A percentile compares a stretch with the other conserved stretches of the same genome.
phyloP scores from a whole-genome alignment of 2,888 invertebrate species.

The Mimumesa dahlbomi region DNA sequence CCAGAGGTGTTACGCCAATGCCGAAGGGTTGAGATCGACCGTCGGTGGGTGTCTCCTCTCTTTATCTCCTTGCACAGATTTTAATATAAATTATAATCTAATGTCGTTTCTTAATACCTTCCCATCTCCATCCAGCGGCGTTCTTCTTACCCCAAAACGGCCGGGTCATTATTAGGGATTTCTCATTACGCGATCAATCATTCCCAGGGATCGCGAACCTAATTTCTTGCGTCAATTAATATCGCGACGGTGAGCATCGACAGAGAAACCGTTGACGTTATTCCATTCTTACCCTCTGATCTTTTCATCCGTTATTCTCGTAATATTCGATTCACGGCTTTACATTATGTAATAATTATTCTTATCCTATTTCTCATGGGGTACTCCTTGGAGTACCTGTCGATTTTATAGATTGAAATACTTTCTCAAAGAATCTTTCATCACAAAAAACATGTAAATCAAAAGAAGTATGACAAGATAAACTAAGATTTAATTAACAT shows the following conservation, averaged over 20 bases:
- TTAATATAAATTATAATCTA: conserved; percentile 81
- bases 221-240: conserved; percentile 79
- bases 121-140: conserved; percentile 55
- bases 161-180: conserved; percentile 78
- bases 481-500: too few species aligned
- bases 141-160: conserved; percentile 67
- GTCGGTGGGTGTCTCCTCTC: conserved; percentile 71
- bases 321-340: conserved; percentile 34
- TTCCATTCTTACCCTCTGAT: conserved; percentile 47
- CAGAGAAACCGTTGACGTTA: conserved; percentile 50
- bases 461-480: too few species aligned
- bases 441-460: too few species aligned
- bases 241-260: conserved; percentile 67
- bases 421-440: background rate
- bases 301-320: conserved; percentile 43
- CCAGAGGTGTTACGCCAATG: conserved; percentile 73
- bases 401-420: background rate
- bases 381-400: background rate
- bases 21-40: conserved; percentile 73
- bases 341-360: conserved; percentile 27
- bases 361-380: background rate
- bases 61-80: conserved; percentile 79
- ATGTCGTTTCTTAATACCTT: conserved; percentile 79
- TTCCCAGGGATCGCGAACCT: conserved; percentile 72
- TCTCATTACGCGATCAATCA: conserved; percentile 79